Conservation (phyloP, 2,113 vertebrate genomes). For the Platycercus adscitus region DNA sequence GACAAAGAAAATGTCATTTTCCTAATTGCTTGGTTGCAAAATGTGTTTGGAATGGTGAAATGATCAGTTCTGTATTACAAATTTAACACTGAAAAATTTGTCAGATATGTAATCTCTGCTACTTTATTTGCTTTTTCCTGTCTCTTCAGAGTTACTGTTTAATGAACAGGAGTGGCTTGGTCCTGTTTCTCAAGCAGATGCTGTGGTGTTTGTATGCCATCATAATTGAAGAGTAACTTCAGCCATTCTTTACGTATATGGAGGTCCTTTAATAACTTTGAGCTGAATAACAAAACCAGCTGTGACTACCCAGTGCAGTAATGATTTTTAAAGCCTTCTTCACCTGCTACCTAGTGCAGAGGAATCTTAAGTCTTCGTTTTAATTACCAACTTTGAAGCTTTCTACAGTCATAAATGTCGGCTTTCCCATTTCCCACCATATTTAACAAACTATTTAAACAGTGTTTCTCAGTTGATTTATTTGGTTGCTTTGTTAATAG, state of each 20-base stretch:
- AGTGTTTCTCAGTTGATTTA: not conserved
- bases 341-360: not conserved
- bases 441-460: not conserved
- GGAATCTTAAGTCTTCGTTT: not conserved
- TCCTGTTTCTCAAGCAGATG: not conserved
- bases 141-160: not conserved
- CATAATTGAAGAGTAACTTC: not conserved
- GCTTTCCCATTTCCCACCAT: not conserved
- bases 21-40: not conserved
- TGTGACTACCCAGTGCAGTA: not conserved
- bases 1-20: slow-evolving; percentile 10
- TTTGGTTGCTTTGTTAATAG: not conserved
- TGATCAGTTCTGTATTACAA: not conserved
- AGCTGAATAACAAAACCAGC: not conserved
- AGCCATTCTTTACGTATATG: not conserved
- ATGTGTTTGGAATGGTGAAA: not conserved
- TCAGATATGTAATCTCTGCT: not conserved
- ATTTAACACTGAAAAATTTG: not conserved
- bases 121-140: not conserved
- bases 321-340: not conserved
- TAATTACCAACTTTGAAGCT: not conserved
- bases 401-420: not conserved
- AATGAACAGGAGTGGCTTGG: not conserved
- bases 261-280: not conserved
- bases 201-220: not conserved